Conservation (phyloP, 2,113 vertebrate species). For the Lipotes vexillifer region DNA sequence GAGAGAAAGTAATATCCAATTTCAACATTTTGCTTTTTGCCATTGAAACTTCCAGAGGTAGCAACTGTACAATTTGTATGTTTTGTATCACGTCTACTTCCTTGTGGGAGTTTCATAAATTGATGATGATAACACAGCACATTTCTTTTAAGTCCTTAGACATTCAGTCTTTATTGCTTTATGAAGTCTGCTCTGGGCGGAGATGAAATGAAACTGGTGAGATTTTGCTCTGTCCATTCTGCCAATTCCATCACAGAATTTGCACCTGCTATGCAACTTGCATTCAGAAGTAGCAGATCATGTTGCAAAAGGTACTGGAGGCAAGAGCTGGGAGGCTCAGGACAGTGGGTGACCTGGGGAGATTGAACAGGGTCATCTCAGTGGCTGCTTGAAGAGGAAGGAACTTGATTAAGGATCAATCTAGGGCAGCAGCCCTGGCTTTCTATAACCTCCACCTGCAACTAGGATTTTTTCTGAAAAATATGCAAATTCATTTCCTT, state of each 20-base stretch:
- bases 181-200: conserved; percentile 57
- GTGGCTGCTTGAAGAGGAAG: not conserved
- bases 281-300: not conserved
- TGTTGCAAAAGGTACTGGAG: accelerated
- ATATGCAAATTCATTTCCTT: conserved; percentile 47
- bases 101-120: conserved; percentile 69
- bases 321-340: accelerated
- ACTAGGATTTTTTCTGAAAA: conserved; percentile 27
- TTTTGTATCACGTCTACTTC: conserved; percentile 51
- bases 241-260: not conserved
- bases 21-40: conserved; percentile 51
- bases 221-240: conserved; percentile 20
- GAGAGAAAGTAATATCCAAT: conserved; percentile 35
- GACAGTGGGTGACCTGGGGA: not conserved
- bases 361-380: not conserved
- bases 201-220: conserved; percentile 56
- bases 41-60: conserved; percentile 36
- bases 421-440: not conserved
- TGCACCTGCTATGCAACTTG: not conserved
- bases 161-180: conserved; percentile 69
- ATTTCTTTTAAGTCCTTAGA: conserved; percentile 70
- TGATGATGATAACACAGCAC: conserved; percentile 68
- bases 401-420: not conserved
- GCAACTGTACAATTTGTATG: conserved; percentile 7
- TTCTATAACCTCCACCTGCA: not conserved